phyloP scores from a whole-genome alignment of 2,888 invertebrate species.

The Dicranocentrus wangi region DNA sequence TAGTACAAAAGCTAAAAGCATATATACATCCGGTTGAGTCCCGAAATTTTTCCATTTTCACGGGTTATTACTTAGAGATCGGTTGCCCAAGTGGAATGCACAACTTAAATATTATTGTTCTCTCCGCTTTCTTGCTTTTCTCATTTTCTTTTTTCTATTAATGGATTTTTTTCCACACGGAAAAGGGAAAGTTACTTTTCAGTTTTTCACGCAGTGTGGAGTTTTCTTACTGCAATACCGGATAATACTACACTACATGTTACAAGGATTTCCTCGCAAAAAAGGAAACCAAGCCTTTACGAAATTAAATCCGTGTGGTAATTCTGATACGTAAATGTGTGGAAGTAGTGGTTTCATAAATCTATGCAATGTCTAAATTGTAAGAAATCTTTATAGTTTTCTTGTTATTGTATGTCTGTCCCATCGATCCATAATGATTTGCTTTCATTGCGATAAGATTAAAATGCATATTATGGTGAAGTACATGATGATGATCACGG shows the following conservation, averaged over 20 bases:
- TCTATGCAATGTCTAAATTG: too few relatives aligned
- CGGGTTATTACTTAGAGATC: background rate
- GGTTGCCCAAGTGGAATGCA: background rate
- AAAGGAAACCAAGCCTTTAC: background rate
- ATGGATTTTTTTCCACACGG: background rate
- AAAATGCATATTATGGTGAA: too few relatives aligned
- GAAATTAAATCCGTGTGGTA: conserved; percentile 4
- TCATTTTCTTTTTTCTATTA: conserved; percentile 7
- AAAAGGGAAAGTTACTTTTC: too few relatives aligned
- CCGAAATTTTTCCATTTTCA: background rate
- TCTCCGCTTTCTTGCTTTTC: background rate
- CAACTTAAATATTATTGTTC: background rate
- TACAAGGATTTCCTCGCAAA: background rate
- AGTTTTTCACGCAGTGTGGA: too few relatives aligned
- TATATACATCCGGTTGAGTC: background rate
- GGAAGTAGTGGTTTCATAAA: too few relatives aligned
- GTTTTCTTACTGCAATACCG: background rate
- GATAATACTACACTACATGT: background rate
- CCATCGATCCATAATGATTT: too few relatives aligned
- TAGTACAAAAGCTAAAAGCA: background rate
- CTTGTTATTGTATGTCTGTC: too few relatives aligned
- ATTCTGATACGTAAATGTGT: background rate
- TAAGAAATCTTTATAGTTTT: too few relatives aligned
- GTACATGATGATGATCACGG: too few relatives aligned
- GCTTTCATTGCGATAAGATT: too few relatives aligned